Conservation (phyloP, 2,113 vertebrate species). For the Vidua chalybeata region DNA sequence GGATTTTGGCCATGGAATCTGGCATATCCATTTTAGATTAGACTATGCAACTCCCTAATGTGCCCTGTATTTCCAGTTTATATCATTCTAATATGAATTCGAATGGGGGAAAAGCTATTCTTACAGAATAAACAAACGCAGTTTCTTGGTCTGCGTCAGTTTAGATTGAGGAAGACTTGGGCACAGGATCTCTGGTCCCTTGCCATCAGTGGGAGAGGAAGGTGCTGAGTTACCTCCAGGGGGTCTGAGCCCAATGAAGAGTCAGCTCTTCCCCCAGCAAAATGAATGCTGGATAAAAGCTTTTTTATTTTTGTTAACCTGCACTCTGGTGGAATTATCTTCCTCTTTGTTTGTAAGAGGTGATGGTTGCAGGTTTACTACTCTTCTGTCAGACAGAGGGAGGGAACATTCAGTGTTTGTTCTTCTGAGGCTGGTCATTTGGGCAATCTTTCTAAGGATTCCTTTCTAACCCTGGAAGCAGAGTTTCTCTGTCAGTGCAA, state of each 20-base stretch:
- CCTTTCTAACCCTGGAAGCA: background rate
- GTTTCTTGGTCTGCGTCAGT: background rate
- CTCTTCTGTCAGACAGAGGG: background rate
- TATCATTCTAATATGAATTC: background rate
- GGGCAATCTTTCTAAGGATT: background rate
- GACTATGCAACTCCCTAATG: background rate
- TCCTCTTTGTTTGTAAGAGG: background rate
- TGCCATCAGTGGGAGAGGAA: background rate
- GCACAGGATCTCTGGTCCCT: background rate
- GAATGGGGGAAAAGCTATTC: background rate
- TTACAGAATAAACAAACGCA: background rate
- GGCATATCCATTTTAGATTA: background rate
- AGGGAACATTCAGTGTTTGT: background rate
- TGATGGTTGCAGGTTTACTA: background rate
- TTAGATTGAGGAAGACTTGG: background rate
- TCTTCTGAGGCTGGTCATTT: background rate
- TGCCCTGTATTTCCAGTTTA: background rate
- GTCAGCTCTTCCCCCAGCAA: background rate
- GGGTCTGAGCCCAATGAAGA: background rate
- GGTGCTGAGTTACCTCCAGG: rapidly evolving
- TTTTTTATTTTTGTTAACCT: background rate
- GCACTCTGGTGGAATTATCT: background rate
- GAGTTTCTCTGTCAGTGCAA: background rate
- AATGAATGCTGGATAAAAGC: background rate
- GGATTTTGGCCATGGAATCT: background rate